A percentile compares a stretch with the other conserved stretches of the same genome.
phyloP scores from a whole-genome alignment of 2,797 vertebrate species.

The Danio choprae region DNA sequence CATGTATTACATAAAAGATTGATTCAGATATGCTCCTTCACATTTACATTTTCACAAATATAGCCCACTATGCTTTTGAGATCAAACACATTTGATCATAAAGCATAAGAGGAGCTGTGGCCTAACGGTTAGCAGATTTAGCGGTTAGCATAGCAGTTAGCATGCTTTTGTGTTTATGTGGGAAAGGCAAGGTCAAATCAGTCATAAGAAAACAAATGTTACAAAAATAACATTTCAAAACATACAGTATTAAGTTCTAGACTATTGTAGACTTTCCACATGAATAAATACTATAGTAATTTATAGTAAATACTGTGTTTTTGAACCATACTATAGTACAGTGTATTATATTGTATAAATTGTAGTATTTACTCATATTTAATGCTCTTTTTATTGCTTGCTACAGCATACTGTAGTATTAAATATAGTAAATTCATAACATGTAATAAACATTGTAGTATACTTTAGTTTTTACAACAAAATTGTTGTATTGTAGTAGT shows the following conservation, averaged over 20 bases:
- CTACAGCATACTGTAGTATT: too few species aligned
- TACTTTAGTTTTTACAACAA: too few species aligned
- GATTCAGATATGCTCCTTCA: slow-evolving; percentile 3
- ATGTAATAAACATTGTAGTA: too few species aligned
- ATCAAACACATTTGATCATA: slow-evolving; percentile 13
- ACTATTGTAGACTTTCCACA: too few species aligned
- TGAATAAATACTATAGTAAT: too few species aligned
- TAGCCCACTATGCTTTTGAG: slow-evolving; percentile 2
- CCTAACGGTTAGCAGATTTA: background rate
- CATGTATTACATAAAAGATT: slow-evolving; percentile 40
- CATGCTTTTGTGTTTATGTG: background rate
- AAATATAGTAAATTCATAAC: too few species aligned
- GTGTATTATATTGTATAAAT: too few species aligned
- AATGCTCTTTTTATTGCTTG: too few species aligned
- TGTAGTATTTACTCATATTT: too few species aligned
- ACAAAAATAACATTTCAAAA: background rate
- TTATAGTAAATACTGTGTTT: too few species aligned
- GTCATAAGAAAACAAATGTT: background rate
- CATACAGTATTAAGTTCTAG: background rate
- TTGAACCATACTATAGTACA: too few species aligned
- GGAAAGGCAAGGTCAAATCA: background rate
- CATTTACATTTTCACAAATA: slow-evolving; percentile 14
- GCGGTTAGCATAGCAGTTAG: background rate
- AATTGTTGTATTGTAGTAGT: too few species aligned
- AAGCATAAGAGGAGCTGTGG: background rate